Evolutionary conservation across 2,113 vertebrate species (phyloP), one percentile per base, ranked within the genome.

Genomic region (Anguilla japonica): DNA sequence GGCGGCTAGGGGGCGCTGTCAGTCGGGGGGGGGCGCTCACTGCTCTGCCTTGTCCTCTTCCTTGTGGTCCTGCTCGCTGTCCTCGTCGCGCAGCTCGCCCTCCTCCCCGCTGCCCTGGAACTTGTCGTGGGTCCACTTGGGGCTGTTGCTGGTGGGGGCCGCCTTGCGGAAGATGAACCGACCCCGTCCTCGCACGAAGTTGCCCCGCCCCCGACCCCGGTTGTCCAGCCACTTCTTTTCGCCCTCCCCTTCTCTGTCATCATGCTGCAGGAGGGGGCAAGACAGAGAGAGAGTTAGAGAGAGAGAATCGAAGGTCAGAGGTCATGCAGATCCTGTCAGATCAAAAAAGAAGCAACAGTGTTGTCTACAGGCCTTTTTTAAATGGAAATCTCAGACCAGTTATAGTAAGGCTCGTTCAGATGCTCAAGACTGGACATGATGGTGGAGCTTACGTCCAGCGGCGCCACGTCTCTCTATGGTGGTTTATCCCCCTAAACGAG

Each of bases 101-200:
- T 97, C 96, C 81, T 97, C 95, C 89, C 97, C 95, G 75, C 97
- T 97, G 41, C 95, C 94, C 41, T 97, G 97, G 93, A 98, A 98
- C 89, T 97, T 98, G 93, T 98, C 96, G 0, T 97, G 96, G 83
- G 96, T 95, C 98, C 98, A 99, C 83, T 96, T 97, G 92, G 96
- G 95, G 3, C 80, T 84, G 91, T 94, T 96, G 83, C 50, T 90
- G 46, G 71, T 89, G 86, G 75, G 87, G 80, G 96, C 96, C 5
- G 96, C 96, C 89, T 98, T 98, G 20, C 97, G 96, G 91, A 98
- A 96, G 92, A 99, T 97, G 93, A 99, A 99, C 87, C 97, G 95
- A 6, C 97, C 96, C 80, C 96, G 94, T 2, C 96, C 97, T 0
- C 96, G 96, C 18, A 95, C 90, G 84, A 97, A 95, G 86, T 91